Conservation (phyloP, 2,797 vertebrate species). For the Halcyon badia region DNA sequence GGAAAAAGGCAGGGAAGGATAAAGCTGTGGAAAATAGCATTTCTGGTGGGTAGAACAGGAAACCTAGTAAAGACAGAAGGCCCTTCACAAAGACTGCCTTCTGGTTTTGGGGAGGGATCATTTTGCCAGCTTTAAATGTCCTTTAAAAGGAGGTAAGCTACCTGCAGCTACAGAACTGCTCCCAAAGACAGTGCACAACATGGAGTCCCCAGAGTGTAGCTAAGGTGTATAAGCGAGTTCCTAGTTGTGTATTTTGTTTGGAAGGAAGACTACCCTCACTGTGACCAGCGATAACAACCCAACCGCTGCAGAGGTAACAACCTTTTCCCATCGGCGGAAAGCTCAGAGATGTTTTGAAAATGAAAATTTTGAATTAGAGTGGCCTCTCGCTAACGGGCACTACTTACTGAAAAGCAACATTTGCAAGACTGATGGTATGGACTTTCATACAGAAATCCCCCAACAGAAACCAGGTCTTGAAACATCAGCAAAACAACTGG, state of each 20-base stretch:
- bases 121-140: constrained; percentile 20
- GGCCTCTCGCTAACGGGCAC: background rate
- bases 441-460: background rate
- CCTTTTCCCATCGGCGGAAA: constrained; percentile 27
- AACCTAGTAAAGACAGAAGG: background rate
- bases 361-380: constrained; percentile 30
- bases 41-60: background rate
- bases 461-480: constrained; percentile 36
- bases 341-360: constrained; percentile 50
- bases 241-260: background rate
- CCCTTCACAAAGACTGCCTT: background rate
- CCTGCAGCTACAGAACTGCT: background rate
- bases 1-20: background rate
- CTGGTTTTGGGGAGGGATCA: fast-evolving
- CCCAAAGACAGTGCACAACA: fast-evolving
- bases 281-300: constrained; percentile 6
- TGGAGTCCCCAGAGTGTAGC: background rate
- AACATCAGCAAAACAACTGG: constrained; percentile 12
- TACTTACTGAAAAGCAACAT: constrained; percentile 55
- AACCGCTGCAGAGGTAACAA: background rate
- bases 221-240: background rate
- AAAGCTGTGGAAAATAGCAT: background rate
- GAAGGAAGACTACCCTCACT: constrained; percentile 41
- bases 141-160: background rate
- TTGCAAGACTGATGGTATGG: constrained; percentile 28